These are phyloP conservation scores for Ormyrus nitidulus DNA, from an alignment of 2,888 invertebrate species.

Conservation along the genomic window DNA sequence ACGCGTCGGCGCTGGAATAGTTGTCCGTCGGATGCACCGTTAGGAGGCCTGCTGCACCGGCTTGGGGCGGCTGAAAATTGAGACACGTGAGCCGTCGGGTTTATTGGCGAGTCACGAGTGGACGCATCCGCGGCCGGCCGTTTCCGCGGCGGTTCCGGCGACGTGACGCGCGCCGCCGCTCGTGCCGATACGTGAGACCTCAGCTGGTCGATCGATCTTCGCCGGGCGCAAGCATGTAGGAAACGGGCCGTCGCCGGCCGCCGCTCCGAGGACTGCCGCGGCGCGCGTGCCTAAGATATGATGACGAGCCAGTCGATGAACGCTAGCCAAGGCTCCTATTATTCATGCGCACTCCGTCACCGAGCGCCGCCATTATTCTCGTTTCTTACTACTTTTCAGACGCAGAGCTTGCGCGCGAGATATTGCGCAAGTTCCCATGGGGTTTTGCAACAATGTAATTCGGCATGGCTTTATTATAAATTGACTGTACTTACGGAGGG, in stretches of 20 bases:
- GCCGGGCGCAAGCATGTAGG: constrained; percentile 5
- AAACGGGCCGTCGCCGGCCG: constrained; percentile 3
- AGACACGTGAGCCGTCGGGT: constrained; percentile 58
- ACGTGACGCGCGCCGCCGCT: constrained; percentile 64
- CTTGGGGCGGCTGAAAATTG: constrained; percentile 18
- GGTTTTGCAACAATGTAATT: no score
- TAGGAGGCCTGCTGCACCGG: neutral
- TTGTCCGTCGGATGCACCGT: constrained; percentile 37
- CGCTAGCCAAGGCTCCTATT: constrained; percentile 57
- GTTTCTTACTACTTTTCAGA: no score
- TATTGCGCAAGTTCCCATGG: no score
- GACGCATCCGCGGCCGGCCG: constrained; percentile 38
- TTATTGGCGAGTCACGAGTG: constrained; percentile 60
- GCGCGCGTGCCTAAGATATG: no score
- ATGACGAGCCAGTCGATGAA: constrained; percentile 3
- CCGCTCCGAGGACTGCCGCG: no score
- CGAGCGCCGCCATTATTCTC: no score
- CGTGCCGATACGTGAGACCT: constrained; percentile 11
- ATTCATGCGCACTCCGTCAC: constrained; percentile 57
- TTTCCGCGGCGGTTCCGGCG: constrained; percentile 63
- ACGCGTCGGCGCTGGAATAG: constrained; percentile 12
- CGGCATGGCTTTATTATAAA: no score
- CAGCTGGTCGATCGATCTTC: constrained; percentile 13
- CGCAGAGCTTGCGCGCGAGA: no score
- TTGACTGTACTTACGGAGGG: no score